Evolutionary conservation across 2,113 vertebrate genomes (phyloP), one percentile per base, ranked within the genome.

Genomic region (Ochotona princeps): DNA sequence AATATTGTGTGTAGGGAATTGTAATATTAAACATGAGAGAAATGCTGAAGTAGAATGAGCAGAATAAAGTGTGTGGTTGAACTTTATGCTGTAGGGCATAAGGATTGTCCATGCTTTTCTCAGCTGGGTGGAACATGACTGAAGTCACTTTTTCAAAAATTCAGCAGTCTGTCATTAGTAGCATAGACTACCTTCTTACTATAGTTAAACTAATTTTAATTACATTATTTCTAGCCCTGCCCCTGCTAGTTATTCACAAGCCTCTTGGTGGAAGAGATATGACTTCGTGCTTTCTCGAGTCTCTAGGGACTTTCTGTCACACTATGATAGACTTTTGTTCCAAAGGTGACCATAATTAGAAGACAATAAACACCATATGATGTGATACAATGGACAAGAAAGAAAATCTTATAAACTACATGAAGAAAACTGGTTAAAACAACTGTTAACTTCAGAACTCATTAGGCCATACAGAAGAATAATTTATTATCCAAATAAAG

Each of bases 111-210:
- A 54, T 69, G 38, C 63, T 92, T 83, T 89, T 74, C 75, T 69
- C 79, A 57, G 60, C 28, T 20, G 11, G 13, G 8, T 86, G 2
- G 67, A 80, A 72, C 2, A 30, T 49, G 38, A 85, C 63, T 25
- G 25, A 90, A 89, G 61, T 57, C 63, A 69, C 54, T 54, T 95
- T 84, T 76, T 88, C 18, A 91, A 70, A 79, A 80, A 57, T 81
- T 92, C 63, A 87, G 69, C 74, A 69, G 23, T 82, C 21, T 82
- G 15, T n/a, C 23, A n/a, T 47, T 87, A 76, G 70, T 8, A 91
- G 26, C 25, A 83, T 66, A 73, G 38, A 47, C 54, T 65, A 81
- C 54, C 5, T 85, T 65, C 21, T 44, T 84, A 35, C 79, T 79
- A 54, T 54, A 72, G n/a, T 70, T 63, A 88, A 35, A n/a, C 66